Base-by-base conservation (phyloP, 2,888 invertebrate genomes). In the Microdon myrmicae region DNA sequence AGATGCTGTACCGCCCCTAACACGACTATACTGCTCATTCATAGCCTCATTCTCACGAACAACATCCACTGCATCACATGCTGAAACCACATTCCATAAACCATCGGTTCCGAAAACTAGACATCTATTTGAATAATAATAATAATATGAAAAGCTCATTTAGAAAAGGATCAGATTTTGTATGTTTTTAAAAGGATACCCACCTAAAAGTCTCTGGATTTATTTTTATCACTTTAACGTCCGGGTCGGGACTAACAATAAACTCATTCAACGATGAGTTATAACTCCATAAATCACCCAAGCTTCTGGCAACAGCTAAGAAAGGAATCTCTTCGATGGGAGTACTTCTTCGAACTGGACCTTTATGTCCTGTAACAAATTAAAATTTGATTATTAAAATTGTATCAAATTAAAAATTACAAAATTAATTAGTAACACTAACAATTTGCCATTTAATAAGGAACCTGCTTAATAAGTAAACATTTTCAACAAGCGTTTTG, bases 231-330 rank as follows among this genome's bases (percentile, higher is more conserved):
- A 96, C 94, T 55, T 87, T 86, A 7, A 96, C 93, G 82, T 99
- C 98, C 0, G 98, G 98, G 78, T 94, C 94, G 0, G 98, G 98
- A 19, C 96, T 96, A n/a, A 99, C 97, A 10, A 96, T 90, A 81
- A 95, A 99, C 78, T 92, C 90, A 78, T 95, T 89, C 70, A 89
- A 86, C 54, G 88, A 87, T 2, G 91, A 90, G 81, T 97, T 96
- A 78, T 95, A 97, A 72, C 96, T 96, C 98, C 98, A 99, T 9
- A 99, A 83, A 79, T 98, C 98, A 35, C 97, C 98, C 34, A 98
- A 82, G 23, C 96, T 94, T 71, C 98, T 85, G 1, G 98, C 97
- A 8, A 99, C 96, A 1, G 98, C 97, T 68, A 99, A 82, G 75
- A 96, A 96, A 0, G 96, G 96, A 72, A 96, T 94, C 79, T 93